Conservation (phyloP, 2,113 vertebrate species). For the Crotalus helleri region DNA sequence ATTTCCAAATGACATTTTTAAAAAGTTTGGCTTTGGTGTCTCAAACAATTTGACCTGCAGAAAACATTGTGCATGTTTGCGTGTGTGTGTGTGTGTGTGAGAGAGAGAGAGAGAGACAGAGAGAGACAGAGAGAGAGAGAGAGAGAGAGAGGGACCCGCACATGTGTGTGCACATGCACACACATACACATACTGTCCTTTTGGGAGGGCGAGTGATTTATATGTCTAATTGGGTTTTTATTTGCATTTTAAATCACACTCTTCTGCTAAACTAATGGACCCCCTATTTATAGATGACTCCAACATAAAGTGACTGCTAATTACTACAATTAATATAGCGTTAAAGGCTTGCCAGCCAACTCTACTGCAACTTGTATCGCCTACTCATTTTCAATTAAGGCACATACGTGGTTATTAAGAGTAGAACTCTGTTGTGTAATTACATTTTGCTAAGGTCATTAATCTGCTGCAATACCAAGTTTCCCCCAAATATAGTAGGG, state of each 20-base stretch:
- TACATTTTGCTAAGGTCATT: constrained; percentile 68
- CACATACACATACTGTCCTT: neutral
- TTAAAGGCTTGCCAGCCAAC: constrained; percentile 72
- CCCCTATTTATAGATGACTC: constrained; percentile 80
- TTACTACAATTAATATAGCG: constrained; percentile 80
- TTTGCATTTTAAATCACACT: constrained; percentile 75
- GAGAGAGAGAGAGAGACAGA: neutral
- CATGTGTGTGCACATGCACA: neutral
- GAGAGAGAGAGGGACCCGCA: too few relatives aligned
- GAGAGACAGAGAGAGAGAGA: neutral
- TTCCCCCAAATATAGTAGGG: constrained; percentile 22
- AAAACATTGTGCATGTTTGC: neutral
- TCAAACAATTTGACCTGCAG: neutral
- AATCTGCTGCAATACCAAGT: constrained; percentile 46
- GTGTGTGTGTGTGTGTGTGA: too few relatives aligned
- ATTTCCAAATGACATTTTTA: neutral
- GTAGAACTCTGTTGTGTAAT: constrained; percentile 68
- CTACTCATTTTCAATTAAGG: constrained; percentile 79
- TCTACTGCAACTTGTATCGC: constrained; percentile 70
- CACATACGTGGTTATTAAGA: constrained; percentile 72
- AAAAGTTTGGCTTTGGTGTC: neutral
- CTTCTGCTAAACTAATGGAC: constrained; percentile 70
- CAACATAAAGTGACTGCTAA: constrained; percentile 80
- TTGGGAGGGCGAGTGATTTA: constrained; percentile 54
- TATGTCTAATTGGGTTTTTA: constrained; percentile 64